Evolutionary conservation across 2,888 invertebrate genomes (phyloP).

Genomic region (Hydrotaea diabolus): DNA sequence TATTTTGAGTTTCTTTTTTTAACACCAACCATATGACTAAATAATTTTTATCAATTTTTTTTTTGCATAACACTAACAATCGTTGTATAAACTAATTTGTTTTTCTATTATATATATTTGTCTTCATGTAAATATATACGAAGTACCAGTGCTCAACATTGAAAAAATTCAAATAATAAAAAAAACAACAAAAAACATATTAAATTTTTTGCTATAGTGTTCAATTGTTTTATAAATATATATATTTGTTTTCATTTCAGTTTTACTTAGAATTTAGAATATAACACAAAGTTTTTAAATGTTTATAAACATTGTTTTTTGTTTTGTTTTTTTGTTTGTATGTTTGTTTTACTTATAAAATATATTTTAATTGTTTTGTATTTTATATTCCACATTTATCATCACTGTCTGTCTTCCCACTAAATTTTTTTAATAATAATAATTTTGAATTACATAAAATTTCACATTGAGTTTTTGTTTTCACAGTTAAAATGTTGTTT

Average conservation of each 20-base stretch:
- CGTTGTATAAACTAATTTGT: background rate
- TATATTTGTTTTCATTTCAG: slow-evolving; percentile 20
- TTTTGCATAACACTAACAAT: background rate
- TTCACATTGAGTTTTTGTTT: slow-evolving; percentile 24
- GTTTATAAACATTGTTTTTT: slow-evolving; percentile 14
- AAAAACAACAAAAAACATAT: background rate
- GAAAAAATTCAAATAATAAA: background rate
- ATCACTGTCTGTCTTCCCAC: background rate
- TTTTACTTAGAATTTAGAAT: slow-evolving; percentile 32
- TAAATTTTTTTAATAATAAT: background rate
- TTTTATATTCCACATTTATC: background rate
- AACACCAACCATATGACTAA: no score
- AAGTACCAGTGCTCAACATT: background rate
- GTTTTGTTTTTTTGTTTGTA: background rate
- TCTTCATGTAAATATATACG: slow-evolving; percentile 14
- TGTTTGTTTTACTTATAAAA: background rate
- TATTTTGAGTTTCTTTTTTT: background rate
- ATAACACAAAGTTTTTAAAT: slow-evolving; percentile 33
- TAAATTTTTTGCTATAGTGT: slow-evolving; percentile 18
- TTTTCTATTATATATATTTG: no score
- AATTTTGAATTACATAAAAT: slow-evolving; percentile 13
- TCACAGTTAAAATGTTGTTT: background rate
- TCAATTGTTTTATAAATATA: slow-evolving; percentile 25
- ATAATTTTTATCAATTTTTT: no score
- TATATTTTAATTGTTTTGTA: background rate